A percentile compares a stretch with the other conserved stretches of the same genome.
Evolutionary conservation across 2,888 invertebrate species (phyloP).

Genomic region (Periphyllus acericola): DNA sequence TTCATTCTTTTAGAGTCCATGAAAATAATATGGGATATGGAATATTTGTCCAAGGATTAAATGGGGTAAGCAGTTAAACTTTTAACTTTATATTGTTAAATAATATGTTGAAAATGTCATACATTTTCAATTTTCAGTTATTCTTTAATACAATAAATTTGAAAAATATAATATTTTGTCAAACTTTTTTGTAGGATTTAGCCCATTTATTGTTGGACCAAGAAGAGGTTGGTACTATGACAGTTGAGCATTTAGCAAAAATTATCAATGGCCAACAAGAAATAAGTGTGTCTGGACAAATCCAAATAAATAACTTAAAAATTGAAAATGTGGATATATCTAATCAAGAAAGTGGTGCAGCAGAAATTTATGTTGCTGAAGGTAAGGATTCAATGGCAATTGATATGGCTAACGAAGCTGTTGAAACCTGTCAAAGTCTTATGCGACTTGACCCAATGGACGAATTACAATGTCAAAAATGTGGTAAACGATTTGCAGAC

Average conservation of each 20-base stretch:
- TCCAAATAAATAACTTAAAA: slow-evolving; percentile 59
- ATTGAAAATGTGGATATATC: slow-evolving; percentile 56
- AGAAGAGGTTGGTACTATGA: slow-evolving; percentile 54
- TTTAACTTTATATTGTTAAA: not conserved
- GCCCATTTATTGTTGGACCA: slow-evolving; percentile 56
- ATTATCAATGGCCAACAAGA: slow-evolving; percentile 54
- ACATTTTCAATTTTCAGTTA: not conserved
- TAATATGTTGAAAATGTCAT: not conserved
- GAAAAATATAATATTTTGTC: not conserved
- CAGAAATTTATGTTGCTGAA: slow-evolving; percentile 54
- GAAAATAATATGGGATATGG: slow-evolving; percentile 61
- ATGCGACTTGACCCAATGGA: slow-evolving; percentile 54
- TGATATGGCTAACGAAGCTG: slow-evolving; percentile 56
- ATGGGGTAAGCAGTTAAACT: slow-evolving; percentile 57
- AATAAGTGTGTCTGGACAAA: slow-evolving; percentile 50
- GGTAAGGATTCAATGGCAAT: slow-evolving; percentile 45
- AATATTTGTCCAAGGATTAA: slow-evolving; percentile 58
- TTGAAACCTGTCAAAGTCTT: slow-evolving; percentile 54
- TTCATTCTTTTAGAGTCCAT: slow-evolving; percentile 28
- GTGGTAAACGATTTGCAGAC: slow-evolving; percentile 64
- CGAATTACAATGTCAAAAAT: slow-evolving; percentile 63
- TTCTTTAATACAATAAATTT: not conserved
- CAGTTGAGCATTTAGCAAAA: slow-evolving; percentile 55
- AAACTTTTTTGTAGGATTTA: slow-evolving; percentile 24
- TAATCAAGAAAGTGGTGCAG: slow-evolving; percentile 23